Evolutionary conservation across 1,140 invertebrate species (phyloP).

Genomic region (Diachasma alloeum): DNA sequence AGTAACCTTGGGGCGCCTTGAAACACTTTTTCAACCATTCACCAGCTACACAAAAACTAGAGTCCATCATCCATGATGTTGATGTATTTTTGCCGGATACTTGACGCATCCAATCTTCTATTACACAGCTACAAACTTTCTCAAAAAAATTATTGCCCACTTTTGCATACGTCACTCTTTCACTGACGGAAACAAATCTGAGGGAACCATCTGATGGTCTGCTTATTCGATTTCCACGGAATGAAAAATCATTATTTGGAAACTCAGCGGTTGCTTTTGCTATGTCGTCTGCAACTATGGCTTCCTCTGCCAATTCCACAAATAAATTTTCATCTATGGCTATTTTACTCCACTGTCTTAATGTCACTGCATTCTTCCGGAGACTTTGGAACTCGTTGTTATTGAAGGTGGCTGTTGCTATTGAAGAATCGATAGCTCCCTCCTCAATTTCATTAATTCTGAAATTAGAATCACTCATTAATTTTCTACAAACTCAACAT

Average conservation of each 20-base stretch:
- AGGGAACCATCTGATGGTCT: constrained; percentile 65
- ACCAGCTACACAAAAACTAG: constrained; percentile 72
- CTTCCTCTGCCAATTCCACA: constrained; percentile 65
- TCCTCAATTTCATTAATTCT: constrained; percentile 71
- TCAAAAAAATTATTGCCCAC: constrained; percentile 73
- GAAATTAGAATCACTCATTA: constrained; percentile 27
- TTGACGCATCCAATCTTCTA: constrained; percentile 66
- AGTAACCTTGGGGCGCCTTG: constrained; percentile 69
- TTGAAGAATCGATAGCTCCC: constrained; percentile 71
- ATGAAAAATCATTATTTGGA: constrained; percentile 66
- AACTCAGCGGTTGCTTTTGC: constrained; percentile 48
- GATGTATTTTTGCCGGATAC: constrained; percentile 60
- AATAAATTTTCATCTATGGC: constrained; percentile 73
- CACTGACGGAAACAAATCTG: constrained; percentile 67
- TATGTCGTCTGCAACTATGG: constrained; percentile 61
- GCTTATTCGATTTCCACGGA: constrained; percentile 71
- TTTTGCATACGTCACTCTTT: constrained; percentile 59
- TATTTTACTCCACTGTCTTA: constrained; percentile 72
- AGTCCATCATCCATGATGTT: constrained; percentile 60
- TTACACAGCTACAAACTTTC: constrained; percentile 70
- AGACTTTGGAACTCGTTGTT: constrained; percentile 71
- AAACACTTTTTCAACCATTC: constrained; percentile 70
- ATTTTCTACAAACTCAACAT: too few relatives aligned
- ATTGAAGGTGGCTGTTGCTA: constrained; percentile 69
- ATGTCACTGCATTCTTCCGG: constrained; percentile 64